phyloP scores from a whole-genome alignment of 2,888 invertebrate species.

The Drosophila nr. perissopoda region DNA sequence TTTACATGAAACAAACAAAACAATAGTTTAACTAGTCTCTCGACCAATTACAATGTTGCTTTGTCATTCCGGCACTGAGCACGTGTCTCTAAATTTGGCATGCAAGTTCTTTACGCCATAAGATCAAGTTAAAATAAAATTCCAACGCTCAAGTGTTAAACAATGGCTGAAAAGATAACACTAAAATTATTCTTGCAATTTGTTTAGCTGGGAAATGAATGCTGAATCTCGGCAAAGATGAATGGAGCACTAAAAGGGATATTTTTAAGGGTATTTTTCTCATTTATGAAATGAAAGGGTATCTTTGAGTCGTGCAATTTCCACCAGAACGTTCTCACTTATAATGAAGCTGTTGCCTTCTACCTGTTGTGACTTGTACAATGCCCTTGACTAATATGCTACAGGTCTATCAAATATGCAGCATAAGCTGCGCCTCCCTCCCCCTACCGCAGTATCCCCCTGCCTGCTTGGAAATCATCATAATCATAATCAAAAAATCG shows the following conservation, averaged over 20 bases:
- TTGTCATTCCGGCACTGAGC: background rate
- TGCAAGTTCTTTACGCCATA: background rate
- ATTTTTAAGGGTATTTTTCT: background rate
- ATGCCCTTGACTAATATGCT: constrained; percentile 46
- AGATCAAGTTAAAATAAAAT: background rate
- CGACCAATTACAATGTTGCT: background rate
- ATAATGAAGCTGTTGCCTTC: constrained; percentile 1
- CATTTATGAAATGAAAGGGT: background rate
- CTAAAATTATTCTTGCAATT: background rate
- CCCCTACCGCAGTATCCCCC: no score
- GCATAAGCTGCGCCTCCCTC: background rate
- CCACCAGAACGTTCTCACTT: background rate
- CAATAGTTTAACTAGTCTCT: background rate
- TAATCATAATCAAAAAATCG: constrained; percentile 38
- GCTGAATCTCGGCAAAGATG: background rate
- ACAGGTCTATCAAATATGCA: constrained; percentile 23
- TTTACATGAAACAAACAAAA: background rate
- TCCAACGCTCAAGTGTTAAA: background rate
- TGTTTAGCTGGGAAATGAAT: background rate
- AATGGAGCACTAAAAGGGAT: background rate
- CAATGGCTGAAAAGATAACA: background rate
- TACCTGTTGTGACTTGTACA: constrained; percentile 7
- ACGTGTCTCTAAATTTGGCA: constrained; percentile 18
- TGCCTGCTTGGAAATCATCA: constrained; percentile 21
- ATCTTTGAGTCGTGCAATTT: background rate